Conservation (phyloP, 2,797 vertebrate species). For the Esox lucius region DNA sequence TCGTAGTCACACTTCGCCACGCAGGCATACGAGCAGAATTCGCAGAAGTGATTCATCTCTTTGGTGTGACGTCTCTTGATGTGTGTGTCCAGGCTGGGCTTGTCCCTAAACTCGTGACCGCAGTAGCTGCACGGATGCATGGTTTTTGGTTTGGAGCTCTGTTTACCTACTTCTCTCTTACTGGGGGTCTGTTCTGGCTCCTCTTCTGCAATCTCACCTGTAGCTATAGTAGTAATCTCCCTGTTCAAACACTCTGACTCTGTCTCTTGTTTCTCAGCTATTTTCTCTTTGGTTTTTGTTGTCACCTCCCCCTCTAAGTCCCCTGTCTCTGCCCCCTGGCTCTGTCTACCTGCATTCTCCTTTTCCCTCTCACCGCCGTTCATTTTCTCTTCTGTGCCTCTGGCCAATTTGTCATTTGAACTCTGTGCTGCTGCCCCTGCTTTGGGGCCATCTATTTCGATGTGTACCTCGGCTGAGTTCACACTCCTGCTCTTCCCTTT, state of each 20-base stretch:
- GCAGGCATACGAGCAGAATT: slow-evolving; percentile 64
- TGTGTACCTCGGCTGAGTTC: slow-evolving; percentile 30
- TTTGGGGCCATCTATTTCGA: slow-evolving; percentile 15
- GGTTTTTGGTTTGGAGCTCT: slow-evolving; percentile 65
- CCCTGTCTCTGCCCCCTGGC: slow-evolving; percentile 40
- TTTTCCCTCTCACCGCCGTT: slow-evolving; percentile 40
- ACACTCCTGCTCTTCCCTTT: slow-evolving; percentile 18
- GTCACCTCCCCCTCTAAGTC: slow-evolving; percentile 39
- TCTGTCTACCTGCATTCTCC: slow-evolving; percentile 8
- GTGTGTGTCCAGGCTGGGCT: slow-evolving; percentile 71
- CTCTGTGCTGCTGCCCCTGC: not conserved
- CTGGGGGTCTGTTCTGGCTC: slow-evolving; percentile 53
- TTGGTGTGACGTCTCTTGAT: slow-evolving; percentile 71
- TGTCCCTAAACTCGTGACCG: slow-evolving; percentile 73
- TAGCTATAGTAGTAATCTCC: slow-evolving; percentile 67
- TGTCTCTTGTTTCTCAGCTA: slow-evolving; percentile 67
- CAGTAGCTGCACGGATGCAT: slow-evolving; percentile 73
- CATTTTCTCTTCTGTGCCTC: slow-evolving; percentile 40
- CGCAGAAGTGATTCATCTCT: slow-evolving; percentile 75
- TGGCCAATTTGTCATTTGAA: not conserved
- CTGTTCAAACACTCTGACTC: slow-evolving; percentile 61
- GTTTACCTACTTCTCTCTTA: slow-evolving; percentile 66
- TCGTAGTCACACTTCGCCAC: slow-evolving; percentile 57
- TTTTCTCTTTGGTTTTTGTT: slow-evolving; percentile 35
- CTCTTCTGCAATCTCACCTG: slow-evolving; percentile 64